A percentile compares a stretch with the other conserved stretches of the same genome.
Conservation (phyloP, 2,888 invertebrate genomes). For the Vesta saturnalis region DNA sequence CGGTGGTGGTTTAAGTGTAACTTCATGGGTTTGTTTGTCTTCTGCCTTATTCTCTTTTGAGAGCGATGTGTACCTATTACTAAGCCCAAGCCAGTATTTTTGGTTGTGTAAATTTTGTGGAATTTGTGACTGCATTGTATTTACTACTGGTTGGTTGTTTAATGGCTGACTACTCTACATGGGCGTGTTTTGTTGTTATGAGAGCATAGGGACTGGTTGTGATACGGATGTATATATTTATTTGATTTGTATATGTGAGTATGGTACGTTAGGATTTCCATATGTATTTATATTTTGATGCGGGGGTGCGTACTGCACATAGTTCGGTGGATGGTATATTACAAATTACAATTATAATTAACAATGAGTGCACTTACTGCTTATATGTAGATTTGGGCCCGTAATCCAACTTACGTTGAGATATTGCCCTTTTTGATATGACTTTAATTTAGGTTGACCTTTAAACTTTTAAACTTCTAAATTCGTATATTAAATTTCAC, state of each 20-base stretch:
- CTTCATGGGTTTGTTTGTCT: conserved; percentile 7
- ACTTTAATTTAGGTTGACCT: background rate
- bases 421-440: background rate
- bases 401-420: background rate
- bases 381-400: no score
- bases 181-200: background rate
- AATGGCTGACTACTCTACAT: conserved; percentile 1
- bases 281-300: conserved; percentile 8
- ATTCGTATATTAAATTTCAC: no score
- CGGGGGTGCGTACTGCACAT: no score
- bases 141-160: no score
- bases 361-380: no score
- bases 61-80: background rate
- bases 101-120: background rate
- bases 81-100: background rate
- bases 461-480: background rate
- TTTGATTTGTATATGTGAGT: no score
- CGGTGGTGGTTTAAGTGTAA: conserved; percentile 12
- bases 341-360: no score
- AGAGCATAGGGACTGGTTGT: conserved; percentile 5
- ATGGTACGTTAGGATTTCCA: conserved; percentile 1
- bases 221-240: background rate
- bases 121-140: no score
- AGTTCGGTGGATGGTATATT: background rate
- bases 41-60: conserved; percentile 3